Evolutionary conservation across 1,140 invertebrate genomes (phyloP), one percentile per base, ranked within the genome.

Genomic region (Calephelis nemesis): DNA sequence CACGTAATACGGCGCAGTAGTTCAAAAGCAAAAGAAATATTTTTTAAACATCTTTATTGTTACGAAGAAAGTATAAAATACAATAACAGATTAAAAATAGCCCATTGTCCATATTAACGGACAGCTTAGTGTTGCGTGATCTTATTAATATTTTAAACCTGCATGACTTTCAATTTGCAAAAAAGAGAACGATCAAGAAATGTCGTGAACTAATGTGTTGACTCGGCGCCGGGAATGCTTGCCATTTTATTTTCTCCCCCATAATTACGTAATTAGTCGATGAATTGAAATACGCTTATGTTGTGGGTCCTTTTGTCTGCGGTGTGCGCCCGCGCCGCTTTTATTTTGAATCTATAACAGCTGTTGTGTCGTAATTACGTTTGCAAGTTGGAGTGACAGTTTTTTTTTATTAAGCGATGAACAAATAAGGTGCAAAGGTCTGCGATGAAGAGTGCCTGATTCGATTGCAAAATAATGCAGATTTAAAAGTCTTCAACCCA

Each of bases 211-310:
- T 85, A 86, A 88, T 81, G 85, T 82, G 85, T 85, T 70, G 81
- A 85, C 71, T 77, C 62, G 81, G 75, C 77, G 81, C 77, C 76
- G 74, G 75, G 85, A 83, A 86, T 85, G 85, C 80, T 79, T 76
- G 85, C 85, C 83, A 87, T 87, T 87, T 83, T 78, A 75, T 73
- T 81, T 82, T 80, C 71, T 75, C 78, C 84, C 82, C 85, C 76
- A 82, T 89, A 86, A 89, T 89, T 89, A 89, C 84, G 85, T 86
- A 87, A 89, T 89, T 86, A 89, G 84, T 69, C 84, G 82, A 85
- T 84, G 84, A 87, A 89, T 87, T 87, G 81, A 81, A 81, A 80
- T 83, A 77, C 83, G 82, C 86, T 85, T 80, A 76, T 75, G 75
- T 76, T 75, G 80, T 82, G 82, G 82, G 73, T 75, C 82, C 83